Evolutionary conservation across 2,888 invertebrate genomes (phyloP).

Genomic region (Crocallis elinguaria): DNA sequence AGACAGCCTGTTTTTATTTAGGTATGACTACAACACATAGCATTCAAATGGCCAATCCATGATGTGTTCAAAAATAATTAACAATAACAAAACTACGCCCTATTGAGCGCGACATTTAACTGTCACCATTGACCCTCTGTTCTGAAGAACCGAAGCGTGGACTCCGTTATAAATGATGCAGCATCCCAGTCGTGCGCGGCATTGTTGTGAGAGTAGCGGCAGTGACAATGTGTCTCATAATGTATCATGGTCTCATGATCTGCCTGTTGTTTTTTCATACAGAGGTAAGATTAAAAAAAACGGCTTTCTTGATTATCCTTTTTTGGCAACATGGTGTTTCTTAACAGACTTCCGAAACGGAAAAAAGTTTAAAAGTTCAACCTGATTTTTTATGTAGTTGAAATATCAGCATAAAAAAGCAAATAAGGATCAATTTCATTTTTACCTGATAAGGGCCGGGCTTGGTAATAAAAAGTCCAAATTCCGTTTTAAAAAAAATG

Average conservation of each 20-base stretch:
- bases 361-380: no score
- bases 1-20: no score
- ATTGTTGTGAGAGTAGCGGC: slow-evolving; percentile 44
- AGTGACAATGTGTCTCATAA: slow-evolving; percentile 56
- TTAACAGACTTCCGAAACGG: no score
- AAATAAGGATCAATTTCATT: no score
- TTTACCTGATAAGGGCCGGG: no score
- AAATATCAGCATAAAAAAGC: no score
- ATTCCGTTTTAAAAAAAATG: no score
- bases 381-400: no score
- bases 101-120: slow-evolving; percentile 23
- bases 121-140: slow-evolving; percentile 37
- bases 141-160: slow-evolving; percentile 53
- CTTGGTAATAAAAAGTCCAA: no score
- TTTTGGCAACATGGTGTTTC: no score
- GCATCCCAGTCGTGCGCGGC: slow-evolving; percentile 31
- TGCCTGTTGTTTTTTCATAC: slow-evolving; percentile 50
- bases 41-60: slow-evolving; percentile 1
- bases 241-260: slow-evolving; percentile 49
- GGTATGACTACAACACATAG: background rate
- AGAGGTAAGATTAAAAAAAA: slow-evolving; percentile 58
- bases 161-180: slow-evolving; percentile 52
- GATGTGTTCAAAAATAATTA: slow-evolving; percentile 19
- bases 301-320: slow-evolving; percentile 1
- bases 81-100: slow-evolving; percentile 7